Percentiles rank a stretch among this genome's conserved stretches.
Conservation (phyloP, 2,797 vertebrate species). For the Pseudochaenichthys georgianus region DNA sequence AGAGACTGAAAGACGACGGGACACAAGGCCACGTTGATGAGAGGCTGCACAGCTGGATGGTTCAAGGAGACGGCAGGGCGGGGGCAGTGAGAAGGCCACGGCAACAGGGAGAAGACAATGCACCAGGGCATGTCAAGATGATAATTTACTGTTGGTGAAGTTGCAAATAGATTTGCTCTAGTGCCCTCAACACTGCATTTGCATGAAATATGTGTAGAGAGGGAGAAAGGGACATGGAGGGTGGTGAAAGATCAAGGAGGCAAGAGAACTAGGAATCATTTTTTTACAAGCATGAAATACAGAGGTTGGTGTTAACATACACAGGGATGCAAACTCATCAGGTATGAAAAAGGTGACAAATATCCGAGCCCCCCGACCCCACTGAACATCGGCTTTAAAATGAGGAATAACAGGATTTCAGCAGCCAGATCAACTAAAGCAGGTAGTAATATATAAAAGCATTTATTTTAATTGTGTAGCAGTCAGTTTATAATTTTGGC, state of each 20-base stretch:
- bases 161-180: slow-evolving; percentile 67
- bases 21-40: slow-evolving; percentile 75
- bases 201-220: slow-evolving; percentile 51
- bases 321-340: too few species aligned
- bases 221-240: neutral
- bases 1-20: slow-evolving; percentile 19
- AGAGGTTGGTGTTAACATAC: neutral
- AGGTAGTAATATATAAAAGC: too few species aligned
- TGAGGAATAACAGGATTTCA: too few species aligned
- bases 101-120: slow-evolving; percentile 64
- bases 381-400: too few species aligned
- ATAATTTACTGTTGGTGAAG: slow-evolving; percentile 76
- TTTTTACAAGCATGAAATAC: neutral
- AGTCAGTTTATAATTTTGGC: too few species aligned
- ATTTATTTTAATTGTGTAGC: too few species aligned
- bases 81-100: slow-evolving; percentile 30
- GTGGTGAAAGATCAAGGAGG: neutral
- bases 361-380: too few species aligned
- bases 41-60: slow-evolving; percentile 67
- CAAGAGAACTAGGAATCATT: neutral
- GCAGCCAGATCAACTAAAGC: too few species aligned
- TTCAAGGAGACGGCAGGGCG: slow-evolving; percentile 60
- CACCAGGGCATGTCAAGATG: slow-evolving; percentile 72
- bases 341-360: too few species aligned
- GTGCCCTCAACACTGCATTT: slow-evolving; percentile 52